A percentile compares a stretch with the other conserved stretches of the same genome.
Conservation (phyloP, 2,888 invertebrate genomes). For the Phrixothrix hirtus region DNA sequence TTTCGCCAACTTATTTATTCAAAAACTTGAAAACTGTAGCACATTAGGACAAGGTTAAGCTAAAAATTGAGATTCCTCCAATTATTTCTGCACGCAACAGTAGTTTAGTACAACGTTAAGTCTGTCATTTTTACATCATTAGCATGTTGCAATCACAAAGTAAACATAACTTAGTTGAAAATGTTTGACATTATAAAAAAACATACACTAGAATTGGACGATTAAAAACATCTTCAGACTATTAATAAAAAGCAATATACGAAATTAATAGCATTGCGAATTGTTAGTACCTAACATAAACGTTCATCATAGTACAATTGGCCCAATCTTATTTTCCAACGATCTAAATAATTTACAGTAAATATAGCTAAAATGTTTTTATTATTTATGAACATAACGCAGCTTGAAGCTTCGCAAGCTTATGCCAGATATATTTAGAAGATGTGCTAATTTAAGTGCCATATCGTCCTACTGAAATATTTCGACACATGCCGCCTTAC, state of each 20-base stretch:
- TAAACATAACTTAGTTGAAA: too few species aligned
- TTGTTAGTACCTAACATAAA: too few species aligned
- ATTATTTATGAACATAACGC: conserved; percentile 35
- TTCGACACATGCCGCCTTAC: conserved; percentile 35
- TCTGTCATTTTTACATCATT: not conserved
- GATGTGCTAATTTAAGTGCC: conserved; percentile 38
- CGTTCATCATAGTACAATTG: too few species aligned
- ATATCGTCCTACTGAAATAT: conserved; percentile 35
- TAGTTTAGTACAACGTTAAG: not conserved
- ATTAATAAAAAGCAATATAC: too few species aligned
- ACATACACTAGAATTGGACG: too few species aligned
- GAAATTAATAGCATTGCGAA: too few species aligned
- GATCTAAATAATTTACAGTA: conserved; percentile 19
- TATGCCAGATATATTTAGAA: conserved; percentile 36
- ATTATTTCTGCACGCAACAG: not conserved
- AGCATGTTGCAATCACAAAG: too few species aligned
- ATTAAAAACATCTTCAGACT: too few species aligned
- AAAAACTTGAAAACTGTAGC: too few species aligned
- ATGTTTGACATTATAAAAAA: too few species aligned
- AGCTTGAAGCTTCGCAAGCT: conserved; percentile 33
- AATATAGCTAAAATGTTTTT: conserved; percentile 33
- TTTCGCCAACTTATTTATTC: too few species aligned
- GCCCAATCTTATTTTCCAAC: too few species aligned
- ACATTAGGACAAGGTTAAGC: not conserved
- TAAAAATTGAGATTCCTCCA: not conserved